These are phyloP conservation scores for Notothenia coriiceps DNA, from an alignment of 2,113 vertebrate species.

Conservation along the genomic window DNA sequence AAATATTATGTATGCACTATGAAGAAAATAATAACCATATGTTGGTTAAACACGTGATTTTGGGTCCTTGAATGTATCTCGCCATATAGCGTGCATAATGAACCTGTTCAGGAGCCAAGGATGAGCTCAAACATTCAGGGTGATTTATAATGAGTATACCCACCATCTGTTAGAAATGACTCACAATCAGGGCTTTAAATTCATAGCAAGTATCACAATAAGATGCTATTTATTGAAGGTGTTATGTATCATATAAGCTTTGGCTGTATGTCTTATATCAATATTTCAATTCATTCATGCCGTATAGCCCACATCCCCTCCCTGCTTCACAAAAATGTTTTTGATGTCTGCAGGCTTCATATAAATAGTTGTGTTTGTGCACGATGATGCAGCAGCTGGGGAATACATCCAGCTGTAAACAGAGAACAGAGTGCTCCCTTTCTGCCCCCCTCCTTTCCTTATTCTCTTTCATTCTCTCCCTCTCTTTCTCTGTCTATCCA, in stretches of 20 bases:
- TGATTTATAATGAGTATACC: neutral
- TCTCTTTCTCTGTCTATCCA: constrained; percentile 45
- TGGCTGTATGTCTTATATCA: constrained; percentile 28
- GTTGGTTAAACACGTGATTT: constrained; percentile 6
- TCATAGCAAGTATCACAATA: neutral
- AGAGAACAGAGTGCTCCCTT: constrained; percentile 38
- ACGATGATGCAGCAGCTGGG: constrained; percentile 72
- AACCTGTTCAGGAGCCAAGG: constrained; percentile 22
- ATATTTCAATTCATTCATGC: constrained; percentile 60
- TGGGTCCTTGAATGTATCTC: constrained; percentile 35
- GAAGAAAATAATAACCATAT: neutral
- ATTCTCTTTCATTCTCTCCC: constrained; percentile 24
- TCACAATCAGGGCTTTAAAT: neutral
- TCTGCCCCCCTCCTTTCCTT: constrained; percentile 15
- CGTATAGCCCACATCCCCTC: constrained; percentile 3
- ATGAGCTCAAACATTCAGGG: constrained; percentile 32
- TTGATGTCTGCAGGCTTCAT: constrained; percentile 53
- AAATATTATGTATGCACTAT: no score
- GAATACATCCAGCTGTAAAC: constrained; percentile 72
- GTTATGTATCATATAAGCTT: constrained; percentile 53
- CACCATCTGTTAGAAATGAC: neutral
- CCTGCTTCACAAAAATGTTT: neutral
- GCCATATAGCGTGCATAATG: constrained; percentile 15
- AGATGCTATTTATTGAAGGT: constrained; percentile 36
- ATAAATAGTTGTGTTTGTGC: constrained; percentile 66